Evolutionary conservation across 2,888 invertebrate genomes (phyloP), one percentile per base, ranked within the genome.

Genomic region (Steinernema carpocapsae): DNA sequence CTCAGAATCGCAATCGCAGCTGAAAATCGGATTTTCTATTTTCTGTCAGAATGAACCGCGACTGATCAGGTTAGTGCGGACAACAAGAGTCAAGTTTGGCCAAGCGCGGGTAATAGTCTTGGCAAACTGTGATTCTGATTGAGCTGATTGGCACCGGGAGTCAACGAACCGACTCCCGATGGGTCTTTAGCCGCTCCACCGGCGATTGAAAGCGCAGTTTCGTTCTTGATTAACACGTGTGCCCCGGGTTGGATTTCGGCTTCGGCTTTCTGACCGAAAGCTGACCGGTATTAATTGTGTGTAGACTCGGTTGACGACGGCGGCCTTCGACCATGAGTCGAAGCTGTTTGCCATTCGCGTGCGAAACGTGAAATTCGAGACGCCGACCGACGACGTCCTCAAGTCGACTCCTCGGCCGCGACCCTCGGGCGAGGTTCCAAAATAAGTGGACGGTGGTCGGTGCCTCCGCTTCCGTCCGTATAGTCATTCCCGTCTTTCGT

Each of bases 301-400:
- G 64, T 64, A 32, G 64, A 64, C 64, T 29, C 64, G 64, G 32
- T 26, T 32, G 26, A 26, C 64, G 64, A 32, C 64, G 64, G 12
- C 64, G 64, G 32, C 26, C 56, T 14, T 26, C 64, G 64, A 29
- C 24, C 64, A 64, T 64, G 29, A 64, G 64, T 64, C 64, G 64
- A 32, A 32, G 64, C 64, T 64, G 64, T 64, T 64, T 64, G 64
- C 24, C 32, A 17, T 64, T 26, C 26, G 64, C 64, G 64, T 64
- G 64, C 64, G 64, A 64, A 64, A 64, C 64, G 64, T 64, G 64
- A 64, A 64, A 64, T 64, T 64, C 37, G 64, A 64, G 64, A 64
- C 64, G 64, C 17, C 64, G 29, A 32, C 32, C 64, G 64, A 26
- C 64, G 64, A 64, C 64, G 64, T 64, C 64, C 64, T 64, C 64